phyloP scores from a whole-genome alignment of 2,113 vertebrate species.

The Propithecus coquereli region DNA sequence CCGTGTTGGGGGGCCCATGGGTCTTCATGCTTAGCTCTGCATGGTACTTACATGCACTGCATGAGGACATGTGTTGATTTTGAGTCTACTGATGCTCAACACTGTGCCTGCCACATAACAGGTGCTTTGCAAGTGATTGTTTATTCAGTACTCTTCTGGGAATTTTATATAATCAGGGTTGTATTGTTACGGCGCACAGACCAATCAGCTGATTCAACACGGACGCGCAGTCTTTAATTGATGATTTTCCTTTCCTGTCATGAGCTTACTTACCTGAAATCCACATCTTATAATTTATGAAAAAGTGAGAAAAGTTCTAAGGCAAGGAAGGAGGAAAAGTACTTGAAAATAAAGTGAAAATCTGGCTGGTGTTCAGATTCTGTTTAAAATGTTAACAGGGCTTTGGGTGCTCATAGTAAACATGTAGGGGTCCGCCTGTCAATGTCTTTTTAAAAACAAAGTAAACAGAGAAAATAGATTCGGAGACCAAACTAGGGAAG shows the following conservation, averaged over 20 bases:
- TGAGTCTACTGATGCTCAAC: neutral
- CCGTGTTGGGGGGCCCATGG: accelerated
- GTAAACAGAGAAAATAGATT: neutral
- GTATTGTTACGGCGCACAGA: neutral
- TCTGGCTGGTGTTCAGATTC: neutral
- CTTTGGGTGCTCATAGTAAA: neutral
- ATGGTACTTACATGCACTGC: neutral
- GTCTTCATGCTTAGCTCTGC: neutral
- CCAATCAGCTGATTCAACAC: neutral
- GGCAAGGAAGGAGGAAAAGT: neutral
- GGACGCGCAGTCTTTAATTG: neutral
- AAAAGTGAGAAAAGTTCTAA: neutral
- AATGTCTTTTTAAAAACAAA: neutral
- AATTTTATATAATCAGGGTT: neutral
- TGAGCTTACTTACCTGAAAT: neutral
- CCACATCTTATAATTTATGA: neutral
- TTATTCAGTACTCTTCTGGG: neutral
- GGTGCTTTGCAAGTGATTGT: neutral
- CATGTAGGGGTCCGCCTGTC: neutral
- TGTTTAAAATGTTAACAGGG: neutral
- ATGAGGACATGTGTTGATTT: neutral
- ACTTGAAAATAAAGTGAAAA: slow-evolving; percentile 36
- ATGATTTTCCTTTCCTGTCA: neutral
- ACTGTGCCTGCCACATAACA: neutral
- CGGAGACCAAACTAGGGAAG: neutral